phyloP scores from a whole-genome alignment of 2,113 vertebrate genomes.

The Lamprotornis superbus region DNA sequence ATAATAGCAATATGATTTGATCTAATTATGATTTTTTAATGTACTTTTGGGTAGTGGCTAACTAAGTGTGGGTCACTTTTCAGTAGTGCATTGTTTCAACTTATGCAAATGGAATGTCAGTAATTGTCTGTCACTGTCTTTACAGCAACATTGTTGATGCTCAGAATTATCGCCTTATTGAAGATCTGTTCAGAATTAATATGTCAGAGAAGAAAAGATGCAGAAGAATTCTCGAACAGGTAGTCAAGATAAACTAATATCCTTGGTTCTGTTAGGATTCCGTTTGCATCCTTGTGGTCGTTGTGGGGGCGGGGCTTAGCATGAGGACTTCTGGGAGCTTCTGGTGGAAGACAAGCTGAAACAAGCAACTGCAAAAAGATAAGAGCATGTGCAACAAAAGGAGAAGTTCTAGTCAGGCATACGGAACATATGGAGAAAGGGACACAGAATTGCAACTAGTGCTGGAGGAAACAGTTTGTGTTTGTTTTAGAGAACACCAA shows the following conservation, averaged over 20 bases:
- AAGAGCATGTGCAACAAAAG: not conserved
- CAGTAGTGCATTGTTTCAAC: not conserved
- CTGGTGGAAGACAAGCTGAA: not conserved
- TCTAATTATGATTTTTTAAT: not conserved
- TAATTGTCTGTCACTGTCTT: constrained; percentile 21
- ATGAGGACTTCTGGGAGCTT: not conserved
- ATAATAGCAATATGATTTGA: not conserved
- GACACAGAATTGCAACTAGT: not conserved
- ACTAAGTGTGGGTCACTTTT: not conserved
- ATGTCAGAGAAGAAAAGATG: constrained; percentile 94
- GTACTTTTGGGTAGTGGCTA: not conserved
- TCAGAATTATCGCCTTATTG: constrained; percentile 93
- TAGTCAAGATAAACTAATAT: constrained; percentile 30
- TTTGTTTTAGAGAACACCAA: not conserved
- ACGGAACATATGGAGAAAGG: not conserved
- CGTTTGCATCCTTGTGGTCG: not conserved
- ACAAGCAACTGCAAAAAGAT: not conserved
- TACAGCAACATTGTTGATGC: constrained; percentile 94
- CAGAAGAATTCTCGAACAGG: constrained; percentile 94
- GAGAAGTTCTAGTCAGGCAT: not conserved
- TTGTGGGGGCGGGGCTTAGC: not conserved
- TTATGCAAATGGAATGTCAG: not conserved
- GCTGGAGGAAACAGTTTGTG: not conserved
- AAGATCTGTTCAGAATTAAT: constrained; percentile 93
- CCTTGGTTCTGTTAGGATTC: not conserved